These are phyloP conservation scores for Synanthedon vespiformis DNA, from an alignment of 2,888 invertebrate species.

Conservation along the genomic window DNA sequence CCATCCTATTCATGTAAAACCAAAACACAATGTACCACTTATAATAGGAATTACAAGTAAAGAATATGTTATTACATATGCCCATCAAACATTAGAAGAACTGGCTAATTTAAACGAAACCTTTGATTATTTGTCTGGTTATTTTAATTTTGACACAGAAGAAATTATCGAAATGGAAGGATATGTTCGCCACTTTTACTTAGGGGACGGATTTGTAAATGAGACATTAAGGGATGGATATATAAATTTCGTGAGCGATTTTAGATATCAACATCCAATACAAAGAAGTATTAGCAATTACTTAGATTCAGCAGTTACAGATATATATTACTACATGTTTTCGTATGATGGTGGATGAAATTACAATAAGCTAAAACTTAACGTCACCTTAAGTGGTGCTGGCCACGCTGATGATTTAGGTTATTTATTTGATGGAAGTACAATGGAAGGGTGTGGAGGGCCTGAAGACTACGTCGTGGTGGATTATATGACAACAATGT, in stretches of 20 bases:
- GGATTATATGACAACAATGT: constrained; percentile 39
- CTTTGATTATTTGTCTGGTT: constrained; percentile 2
- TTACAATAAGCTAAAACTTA: constrained; percentile 2
- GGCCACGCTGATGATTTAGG: constrained; percentile 34
- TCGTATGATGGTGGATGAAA: constrained; percentile 23
- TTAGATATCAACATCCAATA: constrained; percentile 18
- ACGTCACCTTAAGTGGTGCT: constrained; percentile 12
- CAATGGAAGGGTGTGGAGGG: constrained; percentile 8
- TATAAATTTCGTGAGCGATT: constrained; percentile 24
- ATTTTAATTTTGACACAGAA: constrained; percentile 12
- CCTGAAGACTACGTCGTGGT: constrained; percentile 35
- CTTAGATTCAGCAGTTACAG: constrained; percentile 1
- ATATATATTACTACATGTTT: constrained; percentile 38
- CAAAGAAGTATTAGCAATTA: constrained; percentile 19
- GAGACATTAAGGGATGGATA: constrained; percentile 19
- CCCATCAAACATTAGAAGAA: neutral
- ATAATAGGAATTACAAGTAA: constrained; percentile 8
- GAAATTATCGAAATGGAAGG: constrained; percentile 13
- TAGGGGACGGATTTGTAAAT: constrained; percentile 23
- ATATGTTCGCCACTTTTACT: constrained; percentile 24
- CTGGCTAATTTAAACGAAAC: constrained; percentile 3
- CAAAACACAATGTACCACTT: constrained; percentile 6
- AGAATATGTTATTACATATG: neutral
- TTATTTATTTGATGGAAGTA: constrained; percentile 29
- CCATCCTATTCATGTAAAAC: constrained; percentile 2